These are phyloP conservation scores for Caenorhabditis brenneri DNA, from an alignment of 1,140 invertebrate species.

Conservation along the genomic window DNA sequence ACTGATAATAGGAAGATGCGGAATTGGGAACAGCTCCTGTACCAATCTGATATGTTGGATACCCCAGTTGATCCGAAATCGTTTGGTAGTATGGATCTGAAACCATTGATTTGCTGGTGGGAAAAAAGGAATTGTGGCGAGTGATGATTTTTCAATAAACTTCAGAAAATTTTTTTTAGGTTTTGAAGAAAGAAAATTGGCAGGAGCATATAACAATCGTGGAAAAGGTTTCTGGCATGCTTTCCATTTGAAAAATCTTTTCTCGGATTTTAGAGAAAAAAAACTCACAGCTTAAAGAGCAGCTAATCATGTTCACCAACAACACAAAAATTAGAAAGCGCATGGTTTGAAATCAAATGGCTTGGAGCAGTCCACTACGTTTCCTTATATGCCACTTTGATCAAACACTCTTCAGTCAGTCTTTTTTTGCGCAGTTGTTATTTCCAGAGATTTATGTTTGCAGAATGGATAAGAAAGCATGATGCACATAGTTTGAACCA, in stretches of 20 bases:
- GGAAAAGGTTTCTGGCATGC: too few species aligned
- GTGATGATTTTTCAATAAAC: too few species aligned
- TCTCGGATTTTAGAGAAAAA: too few species aligned
- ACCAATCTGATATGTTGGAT: not conserved
- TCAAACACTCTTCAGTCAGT: not conserved
- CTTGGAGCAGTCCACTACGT: not conserved
- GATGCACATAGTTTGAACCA: constrained; percentile 28
- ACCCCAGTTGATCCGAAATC: not conserved
- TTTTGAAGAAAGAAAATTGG: too few species aligned
- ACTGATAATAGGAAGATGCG: not conserved
- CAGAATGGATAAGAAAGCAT: constrained; percentile 1
- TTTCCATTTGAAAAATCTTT: too few species aligned
- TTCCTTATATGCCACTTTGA: not conserved
- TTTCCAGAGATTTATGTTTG: not conserved
- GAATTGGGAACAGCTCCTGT: too few species aligned
- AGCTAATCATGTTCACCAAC: not conserved
- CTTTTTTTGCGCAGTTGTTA: not conserved
- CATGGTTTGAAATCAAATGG: not conserved
- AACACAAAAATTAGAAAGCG: not conserved
- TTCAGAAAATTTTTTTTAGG: too few species aligned
- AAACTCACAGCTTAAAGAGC: not conserved
- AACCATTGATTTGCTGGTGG: too few species aligned
- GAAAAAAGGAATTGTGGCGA: too few species aligned
- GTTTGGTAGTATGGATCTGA: not conserved
- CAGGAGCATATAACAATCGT: too few species aligned